Evolutionary conservation across 2,113 vertebrate species (phyloP).

Genomic region (Puffinus mauretanicus): DNA sequence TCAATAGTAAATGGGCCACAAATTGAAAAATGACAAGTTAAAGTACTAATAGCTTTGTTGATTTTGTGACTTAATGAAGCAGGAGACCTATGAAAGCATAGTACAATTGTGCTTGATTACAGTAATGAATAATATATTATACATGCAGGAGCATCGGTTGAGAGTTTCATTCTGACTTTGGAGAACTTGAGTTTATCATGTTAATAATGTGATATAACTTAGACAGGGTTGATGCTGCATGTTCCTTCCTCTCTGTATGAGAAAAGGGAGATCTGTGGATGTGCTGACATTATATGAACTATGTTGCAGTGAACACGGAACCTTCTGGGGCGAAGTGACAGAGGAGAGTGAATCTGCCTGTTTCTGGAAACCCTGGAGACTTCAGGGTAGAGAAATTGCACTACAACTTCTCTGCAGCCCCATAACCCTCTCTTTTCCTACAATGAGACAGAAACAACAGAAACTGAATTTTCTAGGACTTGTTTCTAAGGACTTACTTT

Average conservation of each 20-base stretch:
- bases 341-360: neutral
- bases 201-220: neutral
- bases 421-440: neutral
- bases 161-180: neutral
- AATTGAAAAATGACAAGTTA: neutral
- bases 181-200: neutral
- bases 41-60: neutral
- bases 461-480: neutral
- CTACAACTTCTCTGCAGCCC: neutral
- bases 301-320: neutral
- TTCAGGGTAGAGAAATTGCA: neutral
- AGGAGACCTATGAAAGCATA: neutral
- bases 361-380: neutral
- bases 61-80: conserved; percentile 8
- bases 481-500: neutral
- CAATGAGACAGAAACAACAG: neutral
- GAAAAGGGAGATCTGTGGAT: neutral
- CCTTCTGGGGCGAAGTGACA: neutral
- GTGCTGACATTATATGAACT: neutral
- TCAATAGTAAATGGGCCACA: neutral
- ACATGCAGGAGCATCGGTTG: neutral
- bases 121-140: neutral
- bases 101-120: neutral
- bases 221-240: neutral
- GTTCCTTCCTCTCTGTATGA: neutral